Conservation (phyloP, 2,113 vertebrate species). For the Asarcornis scutulata region DNA sequence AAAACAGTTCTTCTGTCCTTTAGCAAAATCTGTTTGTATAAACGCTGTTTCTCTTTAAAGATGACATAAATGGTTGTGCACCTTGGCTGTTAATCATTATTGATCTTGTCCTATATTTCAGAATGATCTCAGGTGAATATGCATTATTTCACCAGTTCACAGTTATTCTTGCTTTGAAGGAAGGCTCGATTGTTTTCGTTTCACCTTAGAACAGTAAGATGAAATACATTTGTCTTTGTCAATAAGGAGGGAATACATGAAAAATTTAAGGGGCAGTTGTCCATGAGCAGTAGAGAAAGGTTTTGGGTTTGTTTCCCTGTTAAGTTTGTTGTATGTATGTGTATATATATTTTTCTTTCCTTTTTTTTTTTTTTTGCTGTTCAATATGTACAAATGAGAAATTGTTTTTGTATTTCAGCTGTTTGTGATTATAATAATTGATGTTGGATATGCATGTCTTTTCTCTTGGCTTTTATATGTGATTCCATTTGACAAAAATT, state of each 20-base stretch:
- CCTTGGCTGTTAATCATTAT: background rate
- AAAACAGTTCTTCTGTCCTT: background rate
- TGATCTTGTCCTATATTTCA: background rate
- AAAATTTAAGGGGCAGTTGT: background rate
- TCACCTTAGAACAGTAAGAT: background rate
- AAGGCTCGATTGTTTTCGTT: background rate
- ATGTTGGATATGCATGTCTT: background rate
- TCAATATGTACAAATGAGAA: background rate
- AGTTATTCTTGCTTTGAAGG: background rate
- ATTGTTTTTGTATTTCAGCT: background rate
- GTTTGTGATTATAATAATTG: background rate
- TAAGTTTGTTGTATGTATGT: background rate
- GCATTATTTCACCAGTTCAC: background rate
- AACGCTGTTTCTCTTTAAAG: conserved; percentile 19
- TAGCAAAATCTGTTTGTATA: background rate
- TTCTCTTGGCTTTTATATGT: background rate
- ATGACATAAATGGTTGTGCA: background rate
- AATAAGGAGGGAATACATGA: background rate
- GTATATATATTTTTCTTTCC: background rate
- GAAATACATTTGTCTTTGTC: background rate
- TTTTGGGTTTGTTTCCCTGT: background rate
- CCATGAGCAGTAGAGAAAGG: background rate
- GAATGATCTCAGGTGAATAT: conserved; percentile 22
- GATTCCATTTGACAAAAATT: background rate
- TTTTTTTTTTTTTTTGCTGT: background rate